Evolutionary conservation across 2,797 vertebrate species (phyloP).

Genomic region (Holocentrus rufus): DNA sequence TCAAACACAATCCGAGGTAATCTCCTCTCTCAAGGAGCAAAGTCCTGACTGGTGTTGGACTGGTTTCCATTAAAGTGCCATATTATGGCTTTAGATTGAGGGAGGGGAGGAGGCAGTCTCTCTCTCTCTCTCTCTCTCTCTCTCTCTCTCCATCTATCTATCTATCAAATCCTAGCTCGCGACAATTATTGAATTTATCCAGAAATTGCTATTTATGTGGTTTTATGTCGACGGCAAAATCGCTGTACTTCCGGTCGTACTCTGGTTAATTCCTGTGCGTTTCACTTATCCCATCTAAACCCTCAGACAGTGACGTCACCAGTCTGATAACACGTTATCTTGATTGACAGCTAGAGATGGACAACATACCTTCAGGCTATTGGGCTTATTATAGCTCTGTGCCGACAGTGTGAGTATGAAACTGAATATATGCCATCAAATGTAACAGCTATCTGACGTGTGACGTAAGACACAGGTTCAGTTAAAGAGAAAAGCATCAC

Average conservation of each 20-base stretch:
- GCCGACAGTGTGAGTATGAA: background rate
- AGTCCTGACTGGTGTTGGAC: conserved; percentile 44
- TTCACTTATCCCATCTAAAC: conserved; percentile 3
- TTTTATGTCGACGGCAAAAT: conserved; percentile 47
- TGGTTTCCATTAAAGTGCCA: conserved; percentile 73
- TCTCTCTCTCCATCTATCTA: no score
- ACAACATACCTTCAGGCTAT: conserved; percentile 12
- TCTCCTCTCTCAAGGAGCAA: conserved; percentile 48
- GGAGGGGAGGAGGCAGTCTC: background rate
- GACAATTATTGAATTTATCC: no score
- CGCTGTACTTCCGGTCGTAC: background rate
- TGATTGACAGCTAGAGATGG: conserved; percentile 49
- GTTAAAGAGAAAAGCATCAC: no score
- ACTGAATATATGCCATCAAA: no score
- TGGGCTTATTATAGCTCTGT: conserved; percentile 40
- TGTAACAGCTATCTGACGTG: background rate
- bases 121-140: conserved; percentile 34
- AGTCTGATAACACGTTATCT: conserved; percentile 47
- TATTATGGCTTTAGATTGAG: conserved; percentile 50
- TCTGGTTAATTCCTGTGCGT: background rate
- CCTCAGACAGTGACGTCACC: conserved; percentile 33
- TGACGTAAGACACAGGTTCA: background rate
- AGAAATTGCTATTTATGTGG: no score
- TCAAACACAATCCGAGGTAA: conserved; percentile 59
- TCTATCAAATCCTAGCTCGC: no score